phyloP scores from a whole-genome alignment of 2,888 invertebrate genomes.

The Brachynemurus nebulosus region DNA sequence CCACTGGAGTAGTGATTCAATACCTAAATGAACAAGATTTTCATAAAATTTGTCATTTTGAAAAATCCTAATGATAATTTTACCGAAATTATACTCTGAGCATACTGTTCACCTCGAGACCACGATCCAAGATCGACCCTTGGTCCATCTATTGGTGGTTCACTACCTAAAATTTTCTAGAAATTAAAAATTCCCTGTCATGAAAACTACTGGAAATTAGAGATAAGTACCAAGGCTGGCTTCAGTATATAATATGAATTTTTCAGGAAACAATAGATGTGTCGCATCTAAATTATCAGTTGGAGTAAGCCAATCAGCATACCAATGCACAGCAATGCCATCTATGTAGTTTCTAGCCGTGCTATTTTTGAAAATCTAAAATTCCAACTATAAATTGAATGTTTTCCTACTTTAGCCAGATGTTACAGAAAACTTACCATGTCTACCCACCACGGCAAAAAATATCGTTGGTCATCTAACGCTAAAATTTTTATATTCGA shows the following conservation, averaged over 20 bases:
- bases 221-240: constrained; percentile 49
- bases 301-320: constrained; percentile 48
- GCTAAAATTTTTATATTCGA: constrained; percentile 52
- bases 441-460: constrained; percentile 49
- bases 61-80: too few relatives aligned
- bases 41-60: too few relatives aligned
- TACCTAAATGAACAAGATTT: constrained; percentile 36
- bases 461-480: constrained; percentile 59
- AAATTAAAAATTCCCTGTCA: too few relatives aligned
- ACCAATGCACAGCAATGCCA: constrained; percentile 77
- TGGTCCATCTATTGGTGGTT: too few relatives aligned
- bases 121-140: too few relatives aligned
- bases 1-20: constrained; percentile 60
- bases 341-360: constrained; percentile 46
- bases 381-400: too few relatives aligned
- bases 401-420: too few relatives aligned
- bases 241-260: constrained; percentile 68
- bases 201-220: too few relatives aligned
- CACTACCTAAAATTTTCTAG: too few relatives aligned
- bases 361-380: constrained; percentile 19
- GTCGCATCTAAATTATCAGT: constrained; percentile 41
- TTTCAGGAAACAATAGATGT: constrained; percentile 45
- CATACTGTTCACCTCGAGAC: constrained; percentile 53
- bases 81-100: constrained; percentile 38
- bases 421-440: constrained; percentile 35